Percentiles rank a stretch among this genome's conserved stretches.
Conservation (phyloP, 2,888 invertebrate species). For the Drosophila siamana region DNA sequence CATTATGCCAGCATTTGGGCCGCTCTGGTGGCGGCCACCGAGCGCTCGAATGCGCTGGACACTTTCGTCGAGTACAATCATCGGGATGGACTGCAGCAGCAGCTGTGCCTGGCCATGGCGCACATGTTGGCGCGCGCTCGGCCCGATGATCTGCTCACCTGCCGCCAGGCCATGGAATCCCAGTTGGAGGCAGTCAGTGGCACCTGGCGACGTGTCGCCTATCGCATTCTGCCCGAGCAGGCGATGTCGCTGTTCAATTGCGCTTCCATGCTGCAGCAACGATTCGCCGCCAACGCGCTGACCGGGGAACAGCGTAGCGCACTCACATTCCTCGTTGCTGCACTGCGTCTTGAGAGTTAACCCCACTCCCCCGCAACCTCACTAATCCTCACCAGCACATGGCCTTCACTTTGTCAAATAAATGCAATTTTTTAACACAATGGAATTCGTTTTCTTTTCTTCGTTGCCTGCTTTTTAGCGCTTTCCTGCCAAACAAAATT, state of each 20-base stretch:
- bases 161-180: conserved; percentile 83
- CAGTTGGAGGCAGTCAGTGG: conserved; percentile 75
- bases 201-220: conserved; percentile 84
- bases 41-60: conserved; percentile 91
- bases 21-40: conserved; percentile 90
- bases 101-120: conserved; percentile 91
- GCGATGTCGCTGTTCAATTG: conserved; percentile 81
- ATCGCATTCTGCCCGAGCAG: conserved; percentile 84
- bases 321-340: conserved; percentile 44
- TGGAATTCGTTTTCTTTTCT: too few species aligned
- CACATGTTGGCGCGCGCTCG: conserved; percentile 89
- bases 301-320: conserved; percentile 54
- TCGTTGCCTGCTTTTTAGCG: too few species aligned
- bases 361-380: background rate
- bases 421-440: background rate
- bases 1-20: conserved; percentile 89
- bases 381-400: background rate
- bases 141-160: conserved; percentile 87
- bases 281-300: conserved; percentile 31
- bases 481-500: too few species aligned
- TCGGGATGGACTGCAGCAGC: conserved; percentile 93
- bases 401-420: background rate
- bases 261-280: conserved; percentile 62
- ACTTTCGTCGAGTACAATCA: conserved; percentile 95
- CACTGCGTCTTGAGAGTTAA: conserved; percentile 59